phyloP scores from a whole-genome alignment of 2,888 invertebrate genomes.

The Cheiracanthium punctorium region DNA sequence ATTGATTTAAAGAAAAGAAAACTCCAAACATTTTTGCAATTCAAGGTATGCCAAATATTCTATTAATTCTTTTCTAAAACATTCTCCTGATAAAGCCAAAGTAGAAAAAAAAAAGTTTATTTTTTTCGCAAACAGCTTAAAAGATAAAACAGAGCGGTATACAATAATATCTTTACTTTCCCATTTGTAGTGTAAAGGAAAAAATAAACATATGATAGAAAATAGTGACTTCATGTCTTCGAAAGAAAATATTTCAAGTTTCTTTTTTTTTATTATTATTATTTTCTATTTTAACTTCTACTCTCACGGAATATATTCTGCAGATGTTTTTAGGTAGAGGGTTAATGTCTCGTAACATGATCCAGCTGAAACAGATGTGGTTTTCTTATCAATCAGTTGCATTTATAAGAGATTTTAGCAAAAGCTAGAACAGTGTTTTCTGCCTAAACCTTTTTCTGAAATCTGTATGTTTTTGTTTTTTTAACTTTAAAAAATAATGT shows the following conservation, averaged over 20 bases:
- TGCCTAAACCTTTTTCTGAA: no score
- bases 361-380: neutral
- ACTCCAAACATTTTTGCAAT: no score
- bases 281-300: neutral
- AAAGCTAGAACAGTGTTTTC: no score
- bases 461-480: no score
- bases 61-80: no score
- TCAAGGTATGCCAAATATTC: no score
- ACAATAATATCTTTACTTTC: neutral
- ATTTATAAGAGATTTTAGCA: no score
- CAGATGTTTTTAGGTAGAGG: neutral
- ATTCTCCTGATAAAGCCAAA: no score
- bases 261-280: neutral
- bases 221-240: neutral
- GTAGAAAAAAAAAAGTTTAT: no score
- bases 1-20: no score
- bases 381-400: neutral
- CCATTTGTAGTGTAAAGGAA: neutral
- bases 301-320: neutral
- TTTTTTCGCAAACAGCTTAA: no score
- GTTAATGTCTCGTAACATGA: neutral
- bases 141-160: neutral
- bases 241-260: constrained; percentile 1
- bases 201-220: neutral
- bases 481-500: no score